Base-by-base conservation (phyloP, 2,888 invertebrate genomes). In the Sphaeridia pumilis region DNA sequence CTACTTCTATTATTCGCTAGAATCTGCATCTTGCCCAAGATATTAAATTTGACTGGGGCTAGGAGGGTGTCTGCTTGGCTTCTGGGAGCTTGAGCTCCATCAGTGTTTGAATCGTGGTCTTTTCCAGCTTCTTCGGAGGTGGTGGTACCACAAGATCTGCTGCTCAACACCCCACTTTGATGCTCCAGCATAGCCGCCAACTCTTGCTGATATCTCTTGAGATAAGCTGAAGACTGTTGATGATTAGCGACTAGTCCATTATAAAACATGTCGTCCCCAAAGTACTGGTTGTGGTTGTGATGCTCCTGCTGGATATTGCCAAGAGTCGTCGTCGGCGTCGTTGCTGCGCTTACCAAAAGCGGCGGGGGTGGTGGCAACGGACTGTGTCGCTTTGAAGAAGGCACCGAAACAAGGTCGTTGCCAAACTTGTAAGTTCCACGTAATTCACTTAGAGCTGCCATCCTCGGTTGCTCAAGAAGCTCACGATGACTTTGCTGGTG, bases 21-120 rank as follows among this genome's bases (percentile, higher is more conserved):
- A n/a, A 57, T 55, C 47, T 55, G 58, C 52, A 61, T 59, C 31
- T 59, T 57, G 12, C 61, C 61, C 14, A 61, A 45, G 27, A 61
- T 61, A 49, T 58, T 61, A 38, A 61, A 61, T 47, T 54, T 52
- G 1, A 59, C 61, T 24, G 57, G 56, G 14, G 54, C 53, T 3
- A 59, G 20, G 20, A 20, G 4, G 17, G 7, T 20, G 12, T 5
- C 7, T 5, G 12, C 4, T n/a, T n/a, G n/a, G n/a, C n/a, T n/a
- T n/a, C n/a, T n/a, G n/a, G n/a, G n/a, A n/a, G n/a, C n/a, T n/a
- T n/a, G n/a, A 14, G 38, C 10, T 5, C 10, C 7, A 20, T 5
- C 10, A 5, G 7, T 17, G 17, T 5, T 12, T 14, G 38, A 38
- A 38, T 38, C 38, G 7, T 17, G 5, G 17, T 38, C 38, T 17